A percentile compares a stretch with the other conserved stretches of the same genome.
phyloP scores from a whole-genome alignment of 2,113 vertebrate genomes.

The Pycnonotus jocosus region DNA sequence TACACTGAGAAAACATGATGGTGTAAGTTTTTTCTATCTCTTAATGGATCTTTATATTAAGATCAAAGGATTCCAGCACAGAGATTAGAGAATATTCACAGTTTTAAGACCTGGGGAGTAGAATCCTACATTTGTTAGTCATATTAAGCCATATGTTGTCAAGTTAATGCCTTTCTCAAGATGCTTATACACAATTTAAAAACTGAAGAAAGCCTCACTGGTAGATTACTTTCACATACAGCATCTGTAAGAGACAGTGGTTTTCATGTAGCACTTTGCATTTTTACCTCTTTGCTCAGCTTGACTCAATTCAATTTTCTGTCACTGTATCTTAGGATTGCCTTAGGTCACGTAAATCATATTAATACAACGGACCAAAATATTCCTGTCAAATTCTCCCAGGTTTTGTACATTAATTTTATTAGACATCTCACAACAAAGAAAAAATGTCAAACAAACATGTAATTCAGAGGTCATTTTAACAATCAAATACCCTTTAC shows the following conservation, averaged over 20 bases:
- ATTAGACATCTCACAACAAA: constrained; percentile 25
- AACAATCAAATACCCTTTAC: not conserved
- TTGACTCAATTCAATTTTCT: not conserved
- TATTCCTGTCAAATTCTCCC: not conserved
- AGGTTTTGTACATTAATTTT: not conserved
- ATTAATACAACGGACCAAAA: not conserved
- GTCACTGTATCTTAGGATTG: not conserved
- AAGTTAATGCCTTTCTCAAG: not conserved
- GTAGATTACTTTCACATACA: not conserved
- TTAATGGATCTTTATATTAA: not conserved
- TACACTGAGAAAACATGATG: not conserved
- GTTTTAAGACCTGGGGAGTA: not conserved
- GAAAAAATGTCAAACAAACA: not conserved
- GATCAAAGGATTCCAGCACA: not conserved
- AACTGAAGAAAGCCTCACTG: not conserved
- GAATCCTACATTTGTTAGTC: not conserved
- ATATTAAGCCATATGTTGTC: not conserved
- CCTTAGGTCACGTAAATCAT: not conserved
- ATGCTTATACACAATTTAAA: not conserved
- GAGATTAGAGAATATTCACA: not conserved
- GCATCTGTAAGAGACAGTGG: not conserved
- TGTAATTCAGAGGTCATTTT: not conserved
- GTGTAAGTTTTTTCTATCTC: not conserved
- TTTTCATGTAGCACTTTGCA: not conserved
- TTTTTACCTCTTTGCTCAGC: not conserved